Evolutionary conservation across 2,113 vertebrate species (phyloP).

Genomic region (Glareola pratincola): DNA sequence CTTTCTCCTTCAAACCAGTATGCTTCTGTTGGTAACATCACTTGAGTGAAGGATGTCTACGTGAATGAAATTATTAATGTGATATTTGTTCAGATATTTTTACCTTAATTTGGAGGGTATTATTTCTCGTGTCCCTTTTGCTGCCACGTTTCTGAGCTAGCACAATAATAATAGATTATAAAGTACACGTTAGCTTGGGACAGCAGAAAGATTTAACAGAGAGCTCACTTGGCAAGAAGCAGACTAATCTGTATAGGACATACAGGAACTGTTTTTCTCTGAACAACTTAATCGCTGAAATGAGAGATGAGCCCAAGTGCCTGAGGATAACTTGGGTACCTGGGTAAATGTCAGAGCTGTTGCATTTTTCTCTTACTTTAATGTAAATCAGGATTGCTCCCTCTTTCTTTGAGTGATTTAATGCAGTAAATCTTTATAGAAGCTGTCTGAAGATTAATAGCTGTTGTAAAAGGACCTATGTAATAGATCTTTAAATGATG

Average conservation of each 20-base stretch:
- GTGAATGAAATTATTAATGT: background rate
- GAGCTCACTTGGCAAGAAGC: slow-evolving; percentile 16
- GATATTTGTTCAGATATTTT: background rate
- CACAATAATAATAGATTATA: background rate
- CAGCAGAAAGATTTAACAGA: slow-evolving; percentile 40
- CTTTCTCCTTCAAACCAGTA: background rate
- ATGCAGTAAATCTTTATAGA: background rate
- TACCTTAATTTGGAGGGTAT: background rate
- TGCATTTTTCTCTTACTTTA: slow-evolving; percentile 36
- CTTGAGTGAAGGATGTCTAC: background rate
- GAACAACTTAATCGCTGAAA: slow-evolving; percentile 62
- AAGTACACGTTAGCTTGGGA: background rate
- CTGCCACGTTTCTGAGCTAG: slow-evolving; percentile 13
- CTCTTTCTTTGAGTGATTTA: background rate
- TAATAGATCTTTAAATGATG: background rate
- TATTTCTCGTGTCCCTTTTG: background rate
- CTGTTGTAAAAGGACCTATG: background rate
- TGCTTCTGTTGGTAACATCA: background rate
- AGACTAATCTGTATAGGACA: slow-evolving; percentile 41
- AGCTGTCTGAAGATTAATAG: slow-evolving; percentile 44
- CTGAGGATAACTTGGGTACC: slow-evolving; percentile 45
- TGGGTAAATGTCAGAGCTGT: slow-evolving; percentile 55
- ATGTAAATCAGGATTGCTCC: slow-evolving; percentile 25
- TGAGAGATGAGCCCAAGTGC: slow-evolving; percentile 51
- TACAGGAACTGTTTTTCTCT: slow-evolving; percentile 39